Evolutionary conservation across 2,888 invertebrate genomes (phyloP).

Genomic region (Caradrina clavipalpis): DNA sequence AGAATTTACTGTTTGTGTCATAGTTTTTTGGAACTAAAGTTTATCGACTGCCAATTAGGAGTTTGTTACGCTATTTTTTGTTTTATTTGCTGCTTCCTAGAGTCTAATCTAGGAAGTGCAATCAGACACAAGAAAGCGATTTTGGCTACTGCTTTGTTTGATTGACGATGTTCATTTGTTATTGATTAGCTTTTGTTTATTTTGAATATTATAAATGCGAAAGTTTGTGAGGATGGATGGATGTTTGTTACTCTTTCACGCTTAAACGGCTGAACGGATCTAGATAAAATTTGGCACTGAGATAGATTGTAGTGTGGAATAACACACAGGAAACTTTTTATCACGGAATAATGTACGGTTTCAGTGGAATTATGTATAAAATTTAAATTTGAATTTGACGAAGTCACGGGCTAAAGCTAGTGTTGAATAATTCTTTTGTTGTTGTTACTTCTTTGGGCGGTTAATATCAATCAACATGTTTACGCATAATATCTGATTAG

Average conservation of each 20-base stretch:
- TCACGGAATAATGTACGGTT: too few relatives aligned
- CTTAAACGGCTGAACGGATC: too few relatives aligned
- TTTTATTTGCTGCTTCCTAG: constrained; percentile 2
- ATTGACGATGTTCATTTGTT: neutral
- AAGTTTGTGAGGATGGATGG: too few relatives aligned
- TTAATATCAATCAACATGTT: neutral
- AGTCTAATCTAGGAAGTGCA: neutral
- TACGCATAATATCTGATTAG: constrained; percentile 25
- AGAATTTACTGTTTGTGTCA: neutral
- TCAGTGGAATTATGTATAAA: too few relatives aligned
- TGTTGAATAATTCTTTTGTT: too few relatives aligned
- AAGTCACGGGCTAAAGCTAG: too few relatives aligned
- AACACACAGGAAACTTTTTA: too few relatives aligned
- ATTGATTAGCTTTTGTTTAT: neutral
- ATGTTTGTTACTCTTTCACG: too few relatives aligned
- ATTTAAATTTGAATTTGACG: too few relatives aligned
- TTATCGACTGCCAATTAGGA: neutral
- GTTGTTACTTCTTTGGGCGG: neutral
- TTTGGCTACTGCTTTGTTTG: neutral
- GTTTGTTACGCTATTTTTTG: neutral
- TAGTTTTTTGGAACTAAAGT: neutral
- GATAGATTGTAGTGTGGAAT: too few relatives aligned
- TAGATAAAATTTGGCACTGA: too few relatives aligned
- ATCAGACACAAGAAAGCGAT: neutral
- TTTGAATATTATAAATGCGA: too few relatives aligned